Base-by-base conservation (phyloP, 1,140 invertebrate genomes). In the Nasonia longicornis region DNA sequence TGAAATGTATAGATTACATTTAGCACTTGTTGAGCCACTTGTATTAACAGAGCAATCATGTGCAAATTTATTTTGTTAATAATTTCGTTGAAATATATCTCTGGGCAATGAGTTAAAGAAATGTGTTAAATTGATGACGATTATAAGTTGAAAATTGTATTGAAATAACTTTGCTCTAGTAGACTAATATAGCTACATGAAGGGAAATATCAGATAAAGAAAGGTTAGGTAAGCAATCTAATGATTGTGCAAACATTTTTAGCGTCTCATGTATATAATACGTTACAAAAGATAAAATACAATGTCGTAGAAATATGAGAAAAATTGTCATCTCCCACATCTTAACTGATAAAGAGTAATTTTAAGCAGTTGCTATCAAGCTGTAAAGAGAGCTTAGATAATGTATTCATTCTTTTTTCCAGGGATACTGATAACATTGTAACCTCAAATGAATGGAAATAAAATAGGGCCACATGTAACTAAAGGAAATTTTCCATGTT, bases 311-410 rank as follows among this genome's bases (percentile, higher is more conserved):
- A 1, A 38, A 38, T 45, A 38, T n/a, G 12, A 45, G 29, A 66
- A 81, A 66, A 63, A 45, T 66, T 77, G n/a, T 45, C 29, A 58
- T 71, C 45, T 72, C 2, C 45, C 35, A 66, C 22, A 72, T 81
- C 52, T 77, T 64, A n/a, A 82, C 70, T 82, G 75, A 82, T 82
- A 82, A 78, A 72, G 66, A 72, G 0, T 31, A 72, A 72, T 77
- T 77, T 81, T 63, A 42, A 76, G 14, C 35, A 81, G 29, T 76
- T 76, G 11, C 31, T 76, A 76, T 63, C 26, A 75, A 81, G 38
- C 12, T 75, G 6, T 52, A 70, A 75, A 76, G 20, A 69, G 20
- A 69, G 20, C 52, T n/a, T 76, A 63, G 48, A 76, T 80, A 80
- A 75, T 38, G 16, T 52, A 70, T 38, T 70, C n/a, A 38, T 75